phyloP scores from a whole-genome alignment of 2,888 invertebrate genomes.

The Megamerina dolium region DNA sequence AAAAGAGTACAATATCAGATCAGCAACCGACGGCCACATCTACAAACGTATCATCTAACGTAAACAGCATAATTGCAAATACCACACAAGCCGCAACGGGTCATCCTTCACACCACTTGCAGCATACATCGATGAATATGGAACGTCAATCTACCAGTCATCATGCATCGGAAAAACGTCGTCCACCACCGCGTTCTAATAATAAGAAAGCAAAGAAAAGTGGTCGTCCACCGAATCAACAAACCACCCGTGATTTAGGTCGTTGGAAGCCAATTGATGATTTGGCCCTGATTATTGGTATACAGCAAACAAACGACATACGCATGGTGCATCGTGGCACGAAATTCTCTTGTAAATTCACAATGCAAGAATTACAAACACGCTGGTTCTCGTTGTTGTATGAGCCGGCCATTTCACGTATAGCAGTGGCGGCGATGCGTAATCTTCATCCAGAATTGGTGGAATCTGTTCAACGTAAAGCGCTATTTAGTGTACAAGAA shows the following conservation, averaged over 20 bases:
- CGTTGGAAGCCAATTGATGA: constrained; percentile 98
- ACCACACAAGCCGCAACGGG: neutral
- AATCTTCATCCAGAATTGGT: constrained; percentile 89
- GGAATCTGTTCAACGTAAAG: constrained; percentile 78
- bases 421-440: constrained; percentile 87
- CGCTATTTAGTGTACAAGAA: constrained; percentile 83
- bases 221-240: constrained; percentile 41
- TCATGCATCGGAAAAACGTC: constrained; percentile 22
- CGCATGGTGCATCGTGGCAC: constrained; percentile 82
- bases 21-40: neutral
- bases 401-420: constrained; percentile 87
- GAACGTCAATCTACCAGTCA: constrained; percentile 22
- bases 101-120: constrained; percentile 5
- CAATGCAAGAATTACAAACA: constrained; percentile 86
- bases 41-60: constrained; percentile 1
- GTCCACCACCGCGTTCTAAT: constrained; percentile 29
- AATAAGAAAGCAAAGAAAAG: constrained; percentile 33
- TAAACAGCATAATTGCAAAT: neutral
- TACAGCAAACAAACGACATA: constrained; percentile 82
- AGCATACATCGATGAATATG: constrained; percentile 22
- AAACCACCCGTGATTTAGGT: constrained; percentile 78
- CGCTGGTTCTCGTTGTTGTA: constrained; percentile 95
- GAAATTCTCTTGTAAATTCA: constrained; percentile 94
- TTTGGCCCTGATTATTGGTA: constrained; percentile 84
- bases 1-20: neutral